phyloP scores from a whole-genome alignment of 2,797 vertebrate genomes.

The Chelon labrosus region DNA sequence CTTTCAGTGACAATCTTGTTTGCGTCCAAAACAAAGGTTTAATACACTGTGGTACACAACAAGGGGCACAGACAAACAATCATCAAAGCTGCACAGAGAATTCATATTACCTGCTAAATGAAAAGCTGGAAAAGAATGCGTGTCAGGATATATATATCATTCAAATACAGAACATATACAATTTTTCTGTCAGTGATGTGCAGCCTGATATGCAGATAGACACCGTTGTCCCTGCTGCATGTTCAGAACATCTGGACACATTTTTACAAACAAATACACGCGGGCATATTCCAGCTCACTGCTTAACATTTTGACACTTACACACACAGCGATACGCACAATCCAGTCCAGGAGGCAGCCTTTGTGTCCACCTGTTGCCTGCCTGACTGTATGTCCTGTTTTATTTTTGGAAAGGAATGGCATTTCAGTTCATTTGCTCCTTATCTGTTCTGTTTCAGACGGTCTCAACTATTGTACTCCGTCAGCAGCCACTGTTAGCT shows the following conservation, averaged over 20 bases:
- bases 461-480: slow-evolving; percentile 60
- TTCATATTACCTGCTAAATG: not conserved
- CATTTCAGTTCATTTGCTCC: slow-evolving; percentile 77
- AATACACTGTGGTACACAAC: not conserved
- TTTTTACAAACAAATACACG: slow-evolving; percentile 2
- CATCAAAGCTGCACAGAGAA: not conserved
- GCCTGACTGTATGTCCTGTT: slow-evolving; percentile 71
- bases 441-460: slow-evolving; percentile 65
- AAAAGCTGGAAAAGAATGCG: too few relatives aligned
- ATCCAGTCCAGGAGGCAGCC: slow-evolving; percentile 59
- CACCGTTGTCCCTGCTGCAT: not conserved
- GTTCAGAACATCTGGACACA: too few relatives aligned
- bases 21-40: not conserved
- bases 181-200: not conserved
- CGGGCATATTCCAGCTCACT: not conserved
- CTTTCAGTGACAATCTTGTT: not conserved
- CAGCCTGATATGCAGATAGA: not conserved
- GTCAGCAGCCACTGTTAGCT: not conserved
- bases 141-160: not conserved
- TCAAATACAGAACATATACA: not conserved
- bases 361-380: slow-evolving; percentile 88
- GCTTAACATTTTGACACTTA: slow-evolving; percentile 18
- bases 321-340: slow-evolving; percentile 22
- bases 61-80: not conserved
- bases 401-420: slow-evolving; percentile 89